These are phyloP conservation scores for Pantelozetes paolii DNA, from an alignment of 2,888 invertebrate species.

Conservation along the genomic window DNA sequence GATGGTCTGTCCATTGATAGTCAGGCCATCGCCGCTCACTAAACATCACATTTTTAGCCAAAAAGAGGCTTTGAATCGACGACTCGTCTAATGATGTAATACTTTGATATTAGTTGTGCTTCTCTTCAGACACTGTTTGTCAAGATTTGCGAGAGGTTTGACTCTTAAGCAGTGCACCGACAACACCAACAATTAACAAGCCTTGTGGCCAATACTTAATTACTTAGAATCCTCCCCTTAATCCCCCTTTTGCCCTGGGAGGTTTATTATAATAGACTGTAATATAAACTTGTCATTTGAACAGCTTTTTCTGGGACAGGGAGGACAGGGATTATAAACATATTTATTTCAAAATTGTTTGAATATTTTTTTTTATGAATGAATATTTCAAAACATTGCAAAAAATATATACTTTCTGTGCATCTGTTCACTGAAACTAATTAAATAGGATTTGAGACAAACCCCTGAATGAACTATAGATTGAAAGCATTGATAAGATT, in stretches of 20 bases:
- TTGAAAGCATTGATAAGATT: too few species aligned
- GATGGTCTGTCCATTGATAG: conserved; percentile 8
- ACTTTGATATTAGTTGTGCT: background rate
- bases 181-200: conserved; percentile 5
- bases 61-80: background rate
- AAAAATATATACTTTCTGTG: too few species aligned
- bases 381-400: too few species aligned
- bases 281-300: conserved; percentile 17
- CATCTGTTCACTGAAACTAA: too few species aligned
- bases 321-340: background rate
- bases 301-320: background rate
- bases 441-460: too few species aligned
- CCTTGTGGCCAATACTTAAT: conserved; percentile 11
- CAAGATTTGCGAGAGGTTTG: conserved; percentile 7
- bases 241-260: background rate
- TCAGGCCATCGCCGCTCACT: background rate
- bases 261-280: background rate
- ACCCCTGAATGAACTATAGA: too few species aligned
- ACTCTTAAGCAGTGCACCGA: background rate
- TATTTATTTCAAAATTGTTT: background rate
- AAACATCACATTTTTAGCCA: background rate
- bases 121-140: conserved; percentile 12
- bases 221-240: conserved; percentile 9
- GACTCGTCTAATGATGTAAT: conserved; percentile 15
- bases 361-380: too few species aligned